phyloP scores from a whole-genome alignment of 92 coral and sea anemone genomes.

The Phymanthus crucifer region DNA sequence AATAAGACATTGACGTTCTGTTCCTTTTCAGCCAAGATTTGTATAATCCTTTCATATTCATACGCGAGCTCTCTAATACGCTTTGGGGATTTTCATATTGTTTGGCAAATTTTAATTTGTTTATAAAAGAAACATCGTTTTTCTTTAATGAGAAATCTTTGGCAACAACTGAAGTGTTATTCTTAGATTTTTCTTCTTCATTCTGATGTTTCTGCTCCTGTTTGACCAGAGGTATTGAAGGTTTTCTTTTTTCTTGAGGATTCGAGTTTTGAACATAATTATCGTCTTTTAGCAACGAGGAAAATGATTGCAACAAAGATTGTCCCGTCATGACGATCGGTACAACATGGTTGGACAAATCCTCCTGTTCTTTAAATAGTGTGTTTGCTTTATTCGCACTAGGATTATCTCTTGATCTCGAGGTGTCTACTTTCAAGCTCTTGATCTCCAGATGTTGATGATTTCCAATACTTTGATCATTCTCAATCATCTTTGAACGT shows the following conservation, averaged over 20 bases:
- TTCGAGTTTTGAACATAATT: neutral
- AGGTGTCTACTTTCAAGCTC: neutral
- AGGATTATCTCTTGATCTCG: neutral
- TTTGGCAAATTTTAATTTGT: too few species aligned
- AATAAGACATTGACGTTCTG: too few species aligned
- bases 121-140: too few species aligned
- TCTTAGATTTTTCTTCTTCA: too few species aligned
- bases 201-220: neutral
- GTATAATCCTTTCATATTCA: too few species aligned
- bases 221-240: neutral
- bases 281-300: slow-evolving; percentile 1
- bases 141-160: too few species aligned
- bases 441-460: neutral
- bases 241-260: too few species aligned
- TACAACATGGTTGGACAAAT: neutral
- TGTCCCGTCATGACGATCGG: slow-evolving; percentile 17
- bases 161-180: too few species aligned
- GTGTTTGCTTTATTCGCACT: neutral
- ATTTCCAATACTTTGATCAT: neutral
- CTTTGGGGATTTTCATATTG: too few species aligned
- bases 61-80: too few species aligned
- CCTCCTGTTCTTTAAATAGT: neutral
- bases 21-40: too few species aligned
- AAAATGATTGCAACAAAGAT: slow-evolving; percentile 3
- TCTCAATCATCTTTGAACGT: neutral